A percentile compares a stretch with the other conserved stretches of the same genome.
phyloP scores from a whole-genome alignment of 2,113 vertebrate species.

The Oncorhynchus tshawytscha region DNA sequence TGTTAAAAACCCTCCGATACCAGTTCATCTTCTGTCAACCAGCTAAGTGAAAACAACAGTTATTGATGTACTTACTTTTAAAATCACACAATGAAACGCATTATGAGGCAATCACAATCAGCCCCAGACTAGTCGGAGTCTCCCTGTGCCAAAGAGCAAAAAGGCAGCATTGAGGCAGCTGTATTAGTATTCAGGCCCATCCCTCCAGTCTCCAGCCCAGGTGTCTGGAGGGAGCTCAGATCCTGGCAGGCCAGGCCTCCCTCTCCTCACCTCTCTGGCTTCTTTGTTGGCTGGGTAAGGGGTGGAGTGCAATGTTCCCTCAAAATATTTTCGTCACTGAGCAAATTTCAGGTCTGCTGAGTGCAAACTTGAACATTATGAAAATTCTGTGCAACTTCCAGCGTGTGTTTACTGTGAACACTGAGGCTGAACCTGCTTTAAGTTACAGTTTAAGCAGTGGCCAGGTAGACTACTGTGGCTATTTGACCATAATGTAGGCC shows the following conservation, averaged over 20 bases:
- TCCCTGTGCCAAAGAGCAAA: constrained; percentile 36
- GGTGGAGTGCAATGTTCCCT: background rate
- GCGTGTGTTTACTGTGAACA: too few relatives aligned
- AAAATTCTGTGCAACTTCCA: too few relatives aligned
- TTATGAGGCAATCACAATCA: constrained; percentile 34
- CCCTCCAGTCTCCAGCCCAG: constrained; percentile 38
- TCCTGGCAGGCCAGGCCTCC: constrained; percentile 25
- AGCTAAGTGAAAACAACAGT: constrained; percentile 13
- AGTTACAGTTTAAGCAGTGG: too few relatives aligned
- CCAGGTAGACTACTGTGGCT: too few relatives aligned
- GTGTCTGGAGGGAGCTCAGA: constrained; percentile 49
- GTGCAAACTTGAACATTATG: too few relatives aligned
- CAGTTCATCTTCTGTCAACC: background rate
- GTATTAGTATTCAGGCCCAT: constrained; percentile 59
- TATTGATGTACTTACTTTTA: constrained; percentile 19
- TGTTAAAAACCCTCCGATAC: constrained; percentile 8
- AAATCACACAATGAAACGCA: constrained; percentile 34
- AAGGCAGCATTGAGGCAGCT: constrained; percentile 41
- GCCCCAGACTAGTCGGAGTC: constrained; percentile 7
- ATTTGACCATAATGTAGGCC: too few relatives aligned
- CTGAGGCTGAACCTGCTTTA: too few relatives aligned
- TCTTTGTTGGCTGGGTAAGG: constrained; percentile 42
- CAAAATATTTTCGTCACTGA: too few relatives aligned
- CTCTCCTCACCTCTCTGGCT: background rate
- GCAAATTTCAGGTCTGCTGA: too few relatives aligned